Base-by-base conservation (phyloP, 92 coral and sea anemone species). In the Blastomussa wellsi region DNA sequence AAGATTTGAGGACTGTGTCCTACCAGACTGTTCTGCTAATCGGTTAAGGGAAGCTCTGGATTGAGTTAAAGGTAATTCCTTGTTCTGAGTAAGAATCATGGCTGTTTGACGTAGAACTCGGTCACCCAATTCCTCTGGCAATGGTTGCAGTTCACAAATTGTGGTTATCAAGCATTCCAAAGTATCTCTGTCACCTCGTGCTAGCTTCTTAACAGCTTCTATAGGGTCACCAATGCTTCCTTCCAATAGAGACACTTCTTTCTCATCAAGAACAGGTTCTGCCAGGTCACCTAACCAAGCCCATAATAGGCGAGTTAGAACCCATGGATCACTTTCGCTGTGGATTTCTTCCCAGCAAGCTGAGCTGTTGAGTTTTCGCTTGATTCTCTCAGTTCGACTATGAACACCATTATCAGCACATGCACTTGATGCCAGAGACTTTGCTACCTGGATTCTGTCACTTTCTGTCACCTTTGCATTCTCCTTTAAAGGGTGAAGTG, bases 131-230 rank as follows among this genome's bases (percentile, higher is more conserved):
- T 95, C 95, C 59, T 83, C 86, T 28, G 95, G 92, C 44, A 92
- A 78, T 4, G 98, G 90, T 62, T 89, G 74, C 64, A 95, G 95
- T 97, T 94, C 91, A 72, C 86, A 88, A 7, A 92, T 77, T 0
- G 98, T 95, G 62, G 90, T 94, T 39, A 94, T 72, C 39, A 95
- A 80, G 81, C 98, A 95, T 77, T 95, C 98, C 42, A 91, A 79
- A 35, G 91, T 90, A 74, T 89, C 94, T 84, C 93, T 89, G 33
- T 82, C 87, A 74, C 94, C 97, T 89, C 91, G 90, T 70, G 70
- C 83, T n/a, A 95, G 94, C n/a, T 77, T 72, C 79, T 89, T 88
- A 14, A 94, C 91, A 16, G 93, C 95, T 75, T 48, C 74, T 32
- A 89, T 65, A 17, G 98, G 98, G 22, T 95, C 94, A 55, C 67